Evolutionary conservation across 2,888 invertebrate species (phyloP).

Genomic region (Meganola albula): DNA sequence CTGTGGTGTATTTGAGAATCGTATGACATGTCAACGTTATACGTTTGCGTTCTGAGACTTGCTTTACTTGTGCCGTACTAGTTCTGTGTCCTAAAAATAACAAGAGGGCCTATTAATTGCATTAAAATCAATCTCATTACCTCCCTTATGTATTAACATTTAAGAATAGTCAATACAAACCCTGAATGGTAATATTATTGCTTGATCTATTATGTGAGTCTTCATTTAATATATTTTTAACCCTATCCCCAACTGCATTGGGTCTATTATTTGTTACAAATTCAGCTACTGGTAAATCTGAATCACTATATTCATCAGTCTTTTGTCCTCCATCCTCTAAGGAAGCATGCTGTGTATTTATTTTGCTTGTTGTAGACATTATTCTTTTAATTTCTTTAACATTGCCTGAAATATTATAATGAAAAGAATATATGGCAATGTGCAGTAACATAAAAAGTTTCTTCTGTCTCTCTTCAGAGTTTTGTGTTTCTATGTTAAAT

Average conservation of each 20-base stretch:
- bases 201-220: not conserved
- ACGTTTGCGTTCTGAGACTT: conserved; percentile 53
- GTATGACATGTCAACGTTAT: conserved; percentile 50
- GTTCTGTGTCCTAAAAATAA: conserved; percentile 32
- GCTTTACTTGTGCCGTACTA: conserved; percentile 30
- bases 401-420: too few relatives aligned
- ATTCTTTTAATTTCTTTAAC: conserved; percentile 6
- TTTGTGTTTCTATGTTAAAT: too few relatives aligned
- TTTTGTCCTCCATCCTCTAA: too few relatives aligned
- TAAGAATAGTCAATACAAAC: too few relatives aligned
- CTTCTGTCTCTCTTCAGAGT: too few relatives aligned
- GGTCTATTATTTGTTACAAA: conserved; percentile 22
- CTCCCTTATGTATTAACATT: too few relatives aligned
- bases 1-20: conserved; percentile 53
- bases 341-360: conserved; percentile 25
- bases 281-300: conserved; percentile 39
- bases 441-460: too few relatives aligned
- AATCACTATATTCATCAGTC: conserved; percentile 37
- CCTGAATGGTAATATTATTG: too few relatives aligned
- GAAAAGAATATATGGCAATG: too few relatives aligned
- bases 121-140: not conserved
- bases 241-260: not conserved
- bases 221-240: conserved; percentile 4
- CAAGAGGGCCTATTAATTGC: conserved; percentile 4
- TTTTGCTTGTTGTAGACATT: conserved; percentile 11